Evolutionary conservation across 1,140 invertebrate genomes (phyloP).

Genomic region (Conus ventricosus): DNA sequence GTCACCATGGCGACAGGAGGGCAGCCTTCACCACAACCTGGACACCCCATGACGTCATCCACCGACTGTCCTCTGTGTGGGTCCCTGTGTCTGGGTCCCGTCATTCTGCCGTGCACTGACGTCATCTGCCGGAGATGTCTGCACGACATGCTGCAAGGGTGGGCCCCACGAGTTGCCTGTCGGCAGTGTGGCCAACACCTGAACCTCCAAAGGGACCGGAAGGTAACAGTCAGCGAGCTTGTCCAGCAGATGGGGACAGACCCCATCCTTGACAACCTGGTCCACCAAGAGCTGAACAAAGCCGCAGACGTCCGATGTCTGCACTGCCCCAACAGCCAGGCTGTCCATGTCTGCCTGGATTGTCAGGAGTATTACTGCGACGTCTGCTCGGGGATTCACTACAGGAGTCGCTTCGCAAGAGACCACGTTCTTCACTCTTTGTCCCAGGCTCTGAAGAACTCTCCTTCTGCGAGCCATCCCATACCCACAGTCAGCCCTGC

Average conservation of each 20-base stretch:
- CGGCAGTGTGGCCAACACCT: not conserved
- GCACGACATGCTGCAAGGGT: not conserved
- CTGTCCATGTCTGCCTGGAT: not conserved
- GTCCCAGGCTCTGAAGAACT: not conserved
- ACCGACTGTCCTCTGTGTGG: not conserved
- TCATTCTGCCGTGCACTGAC: not conserved
- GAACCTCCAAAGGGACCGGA: not conserved
- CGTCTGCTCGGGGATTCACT: not conserved
- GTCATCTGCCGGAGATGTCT: not conserved
- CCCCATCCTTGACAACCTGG: not conserved
- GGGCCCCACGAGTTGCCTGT: not conserved
- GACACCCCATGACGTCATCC: not conserved
- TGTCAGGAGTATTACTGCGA: not conserved
- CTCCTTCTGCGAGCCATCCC: not conserved
- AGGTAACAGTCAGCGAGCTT: not conserved
- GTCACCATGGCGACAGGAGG: not conserved
- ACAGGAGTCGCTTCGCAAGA: not conserved
- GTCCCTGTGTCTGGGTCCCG: not conserved
- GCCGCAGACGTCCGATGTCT: not conserved
- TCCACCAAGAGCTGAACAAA: not conserved
- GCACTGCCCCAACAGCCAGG: not conserved
- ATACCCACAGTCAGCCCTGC: not conserved
- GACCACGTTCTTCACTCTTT: not conserved
- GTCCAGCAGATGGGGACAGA: not conserved
- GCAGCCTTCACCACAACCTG: not conserved